Conservation (phyloP, 2,888 invertebrate genomes). For the Cataglyphis albicans region DNA sequence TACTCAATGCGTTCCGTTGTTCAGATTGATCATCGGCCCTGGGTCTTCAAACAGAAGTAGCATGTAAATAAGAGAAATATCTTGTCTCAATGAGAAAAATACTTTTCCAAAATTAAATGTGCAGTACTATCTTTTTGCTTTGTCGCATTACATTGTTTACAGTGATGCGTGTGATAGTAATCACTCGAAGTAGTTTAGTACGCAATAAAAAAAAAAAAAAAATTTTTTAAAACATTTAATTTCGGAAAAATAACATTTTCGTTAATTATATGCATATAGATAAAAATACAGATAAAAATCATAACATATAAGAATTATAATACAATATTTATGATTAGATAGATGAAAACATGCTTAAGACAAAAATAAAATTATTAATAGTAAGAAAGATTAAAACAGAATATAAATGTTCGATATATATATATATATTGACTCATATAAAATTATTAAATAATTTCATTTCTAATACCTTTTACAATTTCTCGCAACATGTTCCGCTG, state of each 20-base stretch:
- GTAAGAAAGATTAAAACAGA: not conserved
- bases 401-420: not conserved
- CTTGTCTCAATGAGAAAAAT: not conserved
- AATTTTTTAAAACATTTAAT: not conserved
- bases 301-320: not conserved
- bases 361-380: not conserved
- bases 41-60: not conserved
- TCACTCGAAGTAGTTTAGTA: conserved; percentile 6
- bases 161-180: not conserved
- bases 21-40: not conserved
- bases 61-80: conserved; percentile 9
- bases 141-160: not conserved
- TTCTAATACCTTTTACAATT: conserved; percentile 20
- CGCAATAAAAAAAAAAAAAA: not conserved
- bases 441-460: not conserved
- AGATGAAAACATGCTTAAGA: not conserved
- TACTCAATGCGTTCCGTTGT: not conserved
- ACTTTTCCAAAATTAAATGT: conserved; percentile 24
- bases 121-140: not conserved
- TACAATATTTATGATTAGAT: not conserved
- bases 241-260: not conserved
- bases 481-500: not conserved
- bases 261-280: not conserved
- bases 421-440: not conserved
- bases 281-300: not conserved